phyloP scores from a whole-genome alignment of 2,797 vertebrate species.

The Crocodylus rhombifer region DNA sequence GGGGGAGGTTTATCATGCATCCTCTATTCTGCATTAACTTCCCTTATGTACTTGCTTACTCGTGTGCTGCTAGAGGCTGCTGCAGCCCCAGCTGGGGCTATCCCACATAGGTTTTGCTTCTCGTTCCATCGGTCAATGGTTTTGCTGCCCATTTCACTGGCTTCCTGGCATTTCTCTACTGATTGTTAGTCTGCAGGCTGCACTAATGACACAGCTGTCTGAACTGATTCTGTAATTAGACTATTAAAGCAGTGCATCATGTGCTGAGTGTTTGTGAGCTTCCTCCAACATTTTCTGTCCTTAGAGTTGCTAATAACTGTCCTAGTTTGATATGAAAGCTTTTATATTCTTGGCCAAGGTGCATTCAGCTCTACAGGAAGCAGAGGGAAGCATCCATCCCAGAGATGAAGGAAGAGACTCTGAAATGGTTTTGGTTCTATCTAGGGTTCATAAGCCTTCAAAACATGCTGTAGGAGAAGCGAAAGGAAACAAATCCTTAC shows the following conservation, averaged over 20 bases:
- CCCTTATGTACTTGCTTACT: too few relatives aligned
- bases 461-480: neutral
- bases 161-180: neutral
- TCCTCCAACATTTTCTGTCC: neutral
- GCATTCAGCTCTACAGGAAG: neutral
- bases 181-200: neutral
- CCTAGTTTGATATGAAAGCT: neutral
- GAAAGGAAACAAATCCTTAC: neutral
- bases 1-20: too few relatives aligned
- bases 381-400: neutral
- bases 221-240: neutral
- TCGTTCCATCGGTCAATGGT: neutral
- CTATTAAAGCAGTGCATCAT: neutral
- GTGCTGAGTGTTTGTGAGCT: neutral
- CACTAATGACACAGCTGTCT: neutral
- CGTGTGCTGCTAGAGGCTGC: neutral
- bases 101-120: neutral
- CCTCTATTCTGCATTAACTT: too few relatives aligned
- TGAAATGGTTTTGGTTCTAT: neutral
- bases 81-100: neutral
- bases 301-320: neutral
- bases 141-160: neutral
- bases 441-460: neutral
- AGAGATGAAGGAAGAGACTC: neutral
- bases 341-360: slow-evolving; percentile 30